phyloP scores from a whole-genome alignment of 2,888 invertebrate species.

The Fragum sueziense region DNA sequence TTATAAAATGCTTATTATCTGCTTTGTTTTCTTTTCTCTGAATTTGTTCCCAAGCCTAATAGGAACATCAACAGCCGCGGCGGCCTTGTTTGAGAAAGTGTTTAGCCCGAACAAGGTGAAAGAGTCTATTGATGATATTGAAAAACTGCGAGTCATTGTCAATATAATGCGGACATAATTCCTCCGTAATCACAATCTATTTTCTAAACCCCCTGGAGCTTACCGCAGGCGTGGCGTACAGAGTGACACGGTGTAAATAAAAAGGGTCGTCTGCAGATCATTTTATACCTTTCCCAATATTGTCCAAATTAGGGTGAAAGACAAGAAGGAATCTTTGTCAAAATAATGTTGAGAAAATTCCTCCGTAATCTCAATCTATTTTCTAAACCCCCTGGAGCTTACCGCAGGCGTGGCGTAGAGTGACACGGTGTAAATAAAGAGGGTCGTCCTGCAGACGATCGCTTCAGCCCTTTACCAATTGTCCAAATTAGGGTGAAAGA shows the following conservation, averaged over 20 bases:
- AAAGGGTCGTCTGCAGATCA: too few relatives aligned
- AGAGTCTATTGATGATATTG: conserved; percentile 46
- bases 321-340: too few relatives aligned
- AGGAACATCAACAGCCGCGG: too few relatives aligned
- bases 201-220: conserved; percentile 51
- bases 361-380: conserved; percentile 51
- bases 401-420: conserved; percentile 20
- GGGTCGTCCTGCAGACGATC: too few relatives aligned
- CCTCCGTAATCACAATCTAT: conserved; percentile 54
- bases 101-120: conserved; percentile 13
- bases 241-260: conserved; percentile 23
- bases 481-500: too few relatives aligned
- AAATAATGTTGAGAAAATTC: conserved; percentile 47
- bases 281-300: too few relatives aligned
- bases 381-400: conserved; percentile 53
- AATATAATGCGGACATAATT: conserved; percentile 46
- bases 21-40: not conserved
- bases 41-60: not conserved
- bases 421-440: conserved; percentile 23
- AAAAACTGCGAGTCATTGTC: conserved; percentile 45
- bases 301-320: too few relatives aligned
- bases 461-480: too few relatives aligned
- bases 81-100: too few relatives aligned
- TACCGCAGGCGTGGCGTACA: conserved; percentile 8
- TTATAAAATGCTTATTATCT: not conserved